These are phyloP conservation scores for Avahi laniger DNA, from an alignment of 2,797 vertebrate species.

Conservation along the genomic window DNA sequence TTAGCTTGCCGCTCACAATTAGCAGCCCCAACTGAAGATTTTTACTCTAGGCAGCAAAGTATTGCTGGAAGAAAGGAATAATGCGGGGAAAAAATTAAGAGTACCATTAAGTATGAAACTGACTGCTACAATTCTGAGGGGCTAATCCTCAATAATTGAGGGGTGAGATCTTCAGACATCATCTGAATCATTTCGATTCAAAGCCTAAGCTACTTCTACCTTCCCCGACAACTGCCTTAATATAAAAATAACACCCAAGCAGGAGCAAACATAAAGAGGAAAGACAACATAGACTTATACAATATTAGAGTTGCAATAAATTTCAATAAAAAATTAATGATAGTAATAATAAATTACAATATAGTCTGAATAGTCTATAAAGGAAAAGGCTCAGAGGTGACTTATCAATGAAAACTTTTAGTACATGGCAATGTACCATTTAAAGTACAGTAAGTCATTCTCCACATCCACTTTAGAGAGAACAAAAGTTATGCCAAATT, in stretches of 20 bases:
- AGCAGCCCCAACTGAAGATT: not conserved
- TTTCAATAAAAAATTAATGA: not conserved
- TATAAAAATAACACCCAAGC: not conserved
- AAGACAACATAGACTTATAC: not conserved
- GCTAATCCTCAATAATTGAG: not conserved
- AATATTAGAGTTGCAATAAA: not conserved
- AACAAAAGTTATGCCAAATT: not conserved
- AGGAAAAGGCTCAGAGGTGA: not conserved
- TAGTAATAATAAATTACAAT: not conserved
- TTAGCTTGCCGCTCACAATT: not conserved
- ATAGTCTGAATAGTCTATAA: not conserved
- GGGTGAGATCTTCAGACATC: not conserved
- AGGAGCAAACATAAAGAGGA: not conserved
- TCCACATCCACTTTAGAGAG: not conserved
- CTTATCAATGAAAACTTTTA: not conserved
- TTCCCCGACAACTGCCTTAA: not conserved
- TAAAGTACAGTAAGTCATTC: not conserved
- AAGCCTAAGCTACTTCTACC: not conserved
- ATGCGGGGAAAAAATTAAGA: not conserved
- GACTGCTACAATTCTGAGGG: not conserved
- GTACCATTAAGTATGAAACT: not conserved
- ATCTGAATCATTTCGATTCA: not conserved
- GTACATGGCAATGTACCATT: fast-evolving
- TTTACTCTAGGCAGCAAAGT: not conserved
- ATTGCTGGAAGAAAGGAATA: not conserved